Evolutionary conservation across 1,140 invertebrate genomes (phyloP).

Genomic region (Drosophila kohkoa): DNA sequence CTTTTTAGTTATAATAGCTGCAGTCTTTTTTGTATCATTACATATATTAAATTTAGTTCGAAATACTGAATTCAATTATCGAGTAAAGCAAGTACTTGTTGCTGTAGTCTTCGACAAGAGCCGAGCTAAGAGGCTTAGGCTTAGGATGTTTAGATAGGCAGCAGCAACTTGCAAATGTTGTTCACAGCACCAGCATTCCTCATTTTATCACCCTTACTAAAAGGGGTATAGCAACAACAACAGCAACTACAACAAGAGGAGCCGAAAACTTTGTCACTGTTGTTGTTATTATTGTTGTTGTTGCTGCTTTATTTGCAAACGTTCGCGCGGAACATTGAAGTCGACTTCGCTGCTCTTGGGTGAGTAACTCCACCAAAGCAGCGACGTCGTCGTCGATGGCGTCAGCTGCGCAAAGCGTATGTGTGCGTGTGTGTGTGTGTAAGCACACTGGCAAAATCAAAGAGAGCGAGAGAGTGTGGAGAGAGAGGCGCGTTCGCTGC

Average conservation of each 20-base stretch:
- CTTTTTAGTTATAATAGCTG: no score
- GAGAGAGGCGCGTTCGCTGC: neutral
- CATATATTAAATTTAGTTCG: no score
- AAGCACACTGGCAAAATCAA: neutral
- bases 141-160: no score
- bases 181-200: no score
- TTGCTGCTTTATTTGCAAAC: constrained; percentile 43
- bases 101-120: no score
- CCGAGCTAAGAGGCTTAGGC: no score
- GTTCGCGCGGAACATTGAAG: constrained; percentile 31
- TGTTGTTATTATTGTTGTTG: constrained; percentile 13
- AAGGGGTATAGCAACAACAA: constrained; percentile 6
- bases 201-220: no score
- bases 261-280: constrained; percentile 3
- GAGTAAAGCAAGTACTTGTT: no score
- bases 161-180: no score
- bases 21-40: no score
- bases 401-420: constrained; percentile 67
- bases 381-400: constrained; percentile 53
- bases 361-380: constrained; percentile 60
- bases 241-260: constrained; percentile 12
- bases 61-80: no score
- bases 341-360: constrained; percentile 14
- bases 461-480: neutral
- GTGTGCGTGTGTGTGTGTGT: neutral